phyloP scores from a whole-genome alignment of 2,113 vertebrate species.

The Brienomyrus longianalis region DNA sequence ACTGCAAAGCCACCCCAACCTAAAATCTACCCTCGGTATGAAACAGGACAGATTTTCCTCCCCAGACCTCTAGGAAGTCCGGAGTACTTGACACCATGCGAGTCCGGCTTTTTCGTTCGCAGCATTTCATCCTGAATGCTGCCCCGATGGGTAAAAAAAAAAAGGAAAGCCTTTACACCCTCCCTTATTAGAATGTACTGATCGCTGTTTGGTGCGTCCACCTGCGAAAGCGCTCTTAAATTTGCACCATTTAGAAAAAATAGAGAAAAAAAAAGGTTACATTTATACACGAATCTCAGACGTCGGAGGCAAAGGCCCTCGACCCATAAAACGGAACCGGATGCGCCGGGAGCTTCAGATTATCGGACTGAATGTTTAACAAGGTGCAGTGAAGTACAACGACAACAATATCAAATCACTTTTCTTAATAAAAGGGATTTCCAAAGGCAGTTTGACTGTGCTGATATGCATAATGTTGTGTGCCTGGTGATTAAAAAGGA shows the following conservation, averaged over 20 bases:
- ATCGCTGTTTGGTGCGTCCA: background rate
- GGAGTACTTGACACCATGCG: background rate
- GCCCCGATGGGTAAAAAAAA: background rate
- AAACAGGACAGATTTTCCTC: background rate
- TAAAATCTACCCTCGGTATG: background rate
- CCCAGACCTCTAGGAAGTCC: background rate
- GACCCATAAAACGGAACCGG: background rate
- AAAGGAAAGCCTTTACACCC: background rate
- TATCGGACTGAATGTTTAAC: background rate
- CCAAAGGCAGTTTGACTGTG: background rate
- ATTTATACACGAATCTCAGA: background rate
- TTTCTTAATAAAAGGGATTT: background rate
- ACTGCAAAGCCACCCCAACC: background rate
- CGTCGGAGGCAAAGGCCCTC: background rate
- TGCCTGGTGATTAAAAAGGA: background rate
- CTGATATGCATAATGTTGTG: background rate
- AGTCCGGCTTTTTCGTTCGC: background rate
- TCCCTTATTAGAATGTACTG: background rate
- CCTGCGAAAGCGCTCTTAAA: background rate
- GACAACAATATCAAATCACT: background rate
- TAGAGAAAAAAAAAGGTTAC: background rate
- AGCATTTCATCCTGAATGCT: background rate
- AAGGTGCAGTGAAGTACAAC: background rate
- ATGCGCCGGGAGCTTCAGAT: background rate
- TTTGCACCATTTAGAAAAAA: background rate